These are phyloP conservation scores for Monochamus alternatus DNA, from an alignment of 2,888 invertebrate species.

Conservation along the genomic window DNA sequence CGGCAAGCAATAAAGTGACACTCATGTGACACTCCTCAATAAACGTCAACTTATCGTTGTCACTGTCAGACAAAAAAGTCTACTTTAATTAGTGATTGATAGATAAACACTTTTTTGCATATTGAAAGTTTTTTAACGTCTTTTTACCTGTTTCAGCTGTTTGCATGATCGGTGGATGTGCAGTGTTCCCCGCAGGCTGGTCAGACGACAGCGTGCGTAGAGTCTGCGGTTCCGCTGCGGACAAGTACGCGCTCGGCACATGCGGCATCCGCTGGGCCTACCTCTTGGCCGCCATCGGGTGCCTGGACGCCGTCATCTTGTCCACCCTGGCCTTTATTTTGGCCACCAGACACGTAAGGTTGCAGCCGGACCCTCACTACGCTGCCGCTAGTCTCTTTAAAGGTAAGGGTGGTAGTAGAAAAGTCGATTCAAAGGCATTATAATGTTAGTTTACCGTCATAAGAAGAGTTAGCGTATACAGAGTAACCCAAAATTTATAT, in stretches of 20 bases:
- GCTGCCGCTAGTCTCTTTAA: constrained; percentile 75
- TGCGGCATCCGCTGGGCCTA: constrained; percentile 96
- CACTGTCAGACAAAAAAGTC: too few relatives aligned
- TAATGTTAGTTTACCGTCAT: too few relatives aligned
- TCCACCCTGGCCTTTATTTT: constrained; percentile 94
- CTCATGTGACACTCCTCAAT: too few relatives aligned
- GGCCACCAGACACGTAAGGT: constrained; percentile 89
- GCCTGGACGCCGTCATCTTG: constrained; percentile 88
- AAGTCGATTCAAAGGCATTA: too few relatives aligned
- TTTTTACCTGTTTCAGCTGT: constrained; percentile 75
- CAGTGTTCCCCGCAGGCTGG: constrained; percentile 94
- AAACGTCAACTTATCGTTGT: too few relatives aligned
- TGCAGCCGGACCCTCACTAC: constrained; percentile 86
- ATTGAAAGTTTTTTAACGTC: neutral
- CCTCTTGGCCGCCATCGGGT: constrained; percentile 91
- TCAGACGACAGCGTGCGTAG: constrained; percentile 85
- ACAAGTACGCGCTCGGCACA: constrained; percentile 84
- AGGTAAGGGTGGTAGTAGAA: constrained; percentile 56
- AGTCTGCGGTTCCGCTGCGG: constrained; percentile 87
- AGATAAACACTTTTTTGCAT: too few relatives aligned
- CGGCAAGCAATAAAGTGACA: too few relatives aligned
- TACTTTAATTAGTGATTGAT: too few relatives aligned
- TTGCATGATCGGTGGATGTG: constrained; percentile 90
- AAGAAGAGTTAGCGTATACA: too few relatives aligned
- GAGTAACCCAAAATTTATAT: too few relatives aligned